Conservation (phyloP, 1,140 invertebrate genomes). For the Helicoverpa armigera region DNA sequence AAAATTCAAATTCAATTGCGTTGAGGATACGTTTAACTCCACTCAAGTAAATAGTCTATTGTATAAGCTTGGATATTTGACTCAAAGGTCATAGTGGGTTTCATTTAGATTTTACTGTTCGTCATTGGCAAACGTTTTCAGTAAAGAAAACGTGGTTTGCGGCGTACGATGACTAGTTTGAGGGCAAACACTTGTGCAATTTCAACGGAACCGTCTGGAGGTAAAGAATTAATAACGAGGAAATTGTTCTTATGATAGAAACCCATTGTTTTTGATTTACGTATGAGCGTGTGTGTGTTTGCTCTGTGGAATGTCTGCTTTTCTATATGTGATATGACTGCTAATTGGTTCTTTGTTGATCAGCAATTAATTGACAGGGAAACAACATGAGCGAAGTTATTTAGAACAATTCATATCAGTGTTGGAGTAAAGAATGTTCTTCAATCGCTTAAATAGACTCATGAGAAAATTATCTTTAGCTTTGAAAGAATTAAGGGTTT, state of each 20-base stretch:
- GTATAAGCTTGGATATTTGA: conserved; percentile 30
- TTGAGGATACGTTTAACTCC: background rate
- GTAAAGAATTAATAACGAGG: conserved; percentile 63
- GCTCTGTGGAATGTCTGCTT: background rate
- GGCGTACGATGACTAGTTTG: conserved; percentile 63
- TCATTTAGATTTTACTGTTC: conserved; percentile 68
- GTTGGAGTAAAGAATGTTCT: too few species aligned
- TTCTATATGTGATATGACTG: background rate
- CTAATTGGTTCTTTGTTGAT: background rate
- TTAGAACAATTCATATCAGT: too few species aligned
- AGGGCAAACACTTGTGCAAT: conserved; percentile 53
- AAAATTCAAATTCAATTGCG: background rate
- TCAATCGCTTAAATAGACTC: too few species aligned
- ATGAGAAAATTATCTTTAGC: too few species aligned
- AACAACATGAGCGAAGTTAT: too few species aligned
- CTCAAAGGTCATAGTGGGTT: conserved; percentile 49
- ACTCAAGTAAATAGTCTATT: conserved; percentile 35
- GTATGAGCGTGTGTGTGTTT: background rate
- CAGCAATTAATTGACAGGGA: too few species aligned
- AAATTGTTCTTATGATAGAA: conserved; percentile 60
- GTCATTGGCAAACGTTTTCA: conserved; percentile 59
- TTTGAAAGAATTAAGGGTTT: too few species aligned
- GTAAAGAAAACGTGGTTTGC: conserved; percentile 65
- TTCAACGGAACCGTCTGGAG: conserved; percentile 51
- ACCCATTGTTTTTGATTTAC: conserved; percentile 66